phyloP scores from a whole-genome alignment of 2,888 invertebrate genomes.

The Empis livida region DNA sequence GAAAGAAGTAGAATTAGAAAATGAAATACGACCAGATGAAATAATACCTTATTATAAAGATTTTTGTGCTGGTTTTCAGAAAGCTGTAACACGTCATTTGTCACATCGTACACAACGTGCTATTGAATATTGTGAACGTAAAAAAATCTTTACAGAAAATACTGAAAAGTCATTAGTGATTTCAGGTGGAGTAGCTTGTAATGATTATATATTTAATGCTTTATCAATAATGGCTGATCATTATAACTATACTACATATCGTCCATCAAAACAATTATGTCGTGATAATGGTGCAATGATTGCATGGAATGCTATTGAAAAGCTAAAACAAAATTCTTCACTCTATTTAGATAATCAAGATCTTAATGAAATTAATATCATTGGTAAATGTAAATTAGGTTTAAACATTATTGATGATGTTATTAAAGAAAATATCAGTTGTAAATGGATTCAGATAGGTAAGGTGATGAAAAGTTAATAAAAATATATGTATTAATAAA shows the following conservation, averaged over 20 bases:
- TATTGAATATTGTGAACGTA: conserved; percentile 53
- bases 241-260: conserved; percentile 49
- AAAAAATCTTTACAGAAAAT: conserved; percentile 41
- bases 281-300: conserved; percentile 99
- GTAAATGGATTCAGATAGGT: conserved; percentile 28
- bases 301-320: conserved; percentile 95
- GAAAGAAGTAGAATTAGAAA: conserved; percentile 42
- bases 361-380: conserved; percentile 43
- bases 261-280: conserved; percentile 76
- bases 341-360: conserved; percentile 7
- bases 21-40: conserved; percentile 46
- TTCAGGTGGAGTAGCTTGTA: conserved; percentile 95
- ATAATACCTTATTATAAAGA: conserved; percentile 64
- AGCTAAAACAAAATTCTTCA: conserved; percentile 22
- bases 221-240: conserved; percentile 53
- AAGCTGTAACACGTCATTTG: conserved; percentile 61
- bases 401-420: conserved; percentile 20
- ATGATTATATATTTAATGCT: conserved; percentile 62
- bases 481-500: not conserved
- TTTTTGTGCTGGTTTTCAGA: conserved; percentile 76
- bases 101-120: conserved; percentile 73
- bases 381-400: conserved; percentile 23
- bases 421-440: conserved; percentile 22
- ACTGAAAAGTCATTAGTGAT: conserved; percentile 51
- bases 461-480: not conserved